Evolutionary conservation across 2,797 vertebrate species (phyloP).

Genomic region (Valencia hispanica): DNA sequence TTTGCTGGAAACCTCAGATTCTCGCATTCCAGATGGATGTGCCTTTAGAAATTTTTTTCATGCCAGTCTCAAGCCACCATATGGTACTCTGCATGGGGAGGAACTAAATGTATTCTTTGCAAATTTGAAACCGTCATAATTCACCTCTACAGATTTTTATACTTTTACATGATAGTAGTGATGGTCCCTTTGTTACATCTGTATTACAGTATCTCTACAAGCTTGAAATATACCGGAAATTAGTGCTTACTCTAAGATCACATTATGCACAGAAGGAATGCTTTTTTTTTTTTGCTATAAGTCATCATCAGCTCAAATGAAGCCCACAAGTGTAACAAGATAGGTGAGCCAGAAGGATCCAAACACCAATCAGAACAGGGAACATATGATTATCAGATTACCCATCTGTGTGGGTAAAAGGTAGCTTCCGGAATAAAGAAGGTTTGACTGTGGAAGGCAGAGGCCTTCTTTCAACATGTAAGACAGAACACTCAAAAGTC

Average conservation of each 20-base stretch:
- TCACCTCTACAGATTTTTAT: not conserved
- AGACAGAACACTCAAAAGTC: not conserved
- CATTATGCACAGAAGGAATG: not conserved
- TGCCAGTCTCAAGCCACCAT: constrained; percentile 1
- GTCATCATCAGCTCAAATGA: not conserved
- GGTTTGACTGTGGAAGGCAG: not conserved
- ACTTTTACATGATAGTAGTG: not conserved
- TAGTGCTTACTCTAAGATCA: not conserved
- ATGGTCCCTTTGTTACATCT: not conserved
- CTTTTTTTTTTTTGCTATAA: not conserved
- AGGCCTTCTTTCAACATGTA: not conserved
- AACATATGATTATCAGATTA: not conserved
- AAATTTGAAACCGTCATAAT: constrained; percentile 3
- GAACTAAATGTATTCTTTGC: constrained; percentile 14
- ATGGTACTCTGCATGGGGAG: constrained; percentile 1
- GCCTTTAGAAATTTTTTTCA: constrained; percentile 29
- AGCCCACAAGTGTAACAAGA: not conserved
- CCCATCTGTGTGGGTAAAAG: not conserved
- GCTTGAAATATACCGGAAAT: not conserved
- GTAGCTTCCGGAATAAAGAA: not conserved
- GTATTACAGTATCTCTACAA: too few species aligned
- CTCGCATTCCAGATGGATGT: constrained; percentile 33
- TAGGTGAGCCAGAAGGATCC: not conserved
- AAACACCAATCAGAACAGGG: not conserved
- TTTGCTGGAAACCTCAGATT: constrained; percentile 26